These are phyloP conservation scores for Drosophila colorata DNA, from an alignment of 2,888 invertebrate species.

Conservation along the genomic window DNA sequence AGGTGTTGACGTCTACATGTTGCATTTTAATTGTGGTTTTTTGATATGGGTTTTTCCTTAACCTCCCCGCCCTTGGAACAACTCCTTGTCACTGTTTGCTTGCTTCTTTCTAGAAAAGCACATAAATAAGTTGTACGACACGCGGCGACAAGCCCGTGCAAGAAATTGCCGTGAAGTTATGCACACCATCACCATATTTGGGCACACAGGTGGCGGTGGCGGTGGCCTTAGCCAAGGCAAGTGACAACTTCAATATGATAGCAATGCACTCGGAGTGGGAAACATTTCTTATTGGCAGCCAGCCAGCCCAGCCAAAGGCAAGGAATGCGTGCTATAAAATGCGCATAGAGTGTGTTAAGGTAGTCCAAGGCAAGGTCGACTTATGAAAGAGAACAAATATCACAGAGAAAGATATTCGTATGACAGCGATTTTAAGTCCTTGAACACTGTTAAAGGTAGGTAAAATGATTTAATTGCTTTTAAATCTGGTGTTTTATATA, in stretches of 20 bases:
- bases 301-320: conserved; percentile 23
- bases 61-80: neutral
- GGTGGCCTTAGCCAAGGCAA: conserved; percentile 68
- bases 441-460: too few relatives aligned
- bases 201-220: conserved; percentile 67
- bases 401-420: neutral
- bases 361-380: conserved; percentile 42
- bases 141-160: conserved; percentile 63
- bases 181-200: conserved; percentile 68
- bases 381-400: neutral
- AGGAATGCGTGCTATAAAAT: conserved; percentile 27
- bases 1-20: conserved; percentile 80
- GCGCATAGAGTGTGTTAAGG: conserved; percentile 8
- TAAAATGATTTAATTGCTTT: too few relatives aligned
- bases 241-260: conserved; percentile 41
- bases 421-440: neutral
- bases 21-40: conserved; percentile 75
- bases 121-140: conserved; percentile 78
- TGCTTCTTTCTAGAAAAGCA: conserved; percentile 52
- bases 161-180: conserved; percentile 75
- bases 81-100: conserved; percentile 18
- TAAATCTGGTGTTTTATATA: neutral
- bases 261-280: conserved; percentile 23
- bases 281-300: conserved; percentile 34
- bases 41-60: conserved; percentile 62